phyloP scores from a whole-genome alignment of 1,140 invertebrate genomes.

The Propsilocerus akamusi region DNA sequence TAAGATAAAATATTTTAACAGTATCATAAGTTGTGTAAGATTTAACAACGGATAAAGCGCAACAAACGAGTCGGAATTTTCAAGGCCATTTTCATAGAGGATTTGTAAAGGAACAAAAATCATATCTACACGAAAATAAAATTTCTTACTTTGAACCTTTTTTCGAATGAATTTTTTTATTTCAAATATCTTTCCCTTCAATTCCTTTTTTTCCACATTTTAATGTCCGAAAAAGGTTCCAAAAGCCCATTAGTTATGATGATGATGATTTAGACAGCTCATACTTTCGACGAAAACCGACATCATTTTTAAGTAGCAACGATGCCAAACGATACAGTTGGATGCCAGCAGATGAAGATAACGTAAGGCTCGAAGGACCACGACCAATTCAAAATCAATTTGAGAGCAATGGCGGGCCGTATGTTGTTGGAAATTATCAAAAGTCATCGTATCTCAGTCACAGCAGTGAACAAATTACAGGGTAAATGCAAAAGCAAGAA shows the following conservation, averaged over 20 bases:
- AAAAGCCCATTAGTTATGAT: slow-evolving; percentile 15
- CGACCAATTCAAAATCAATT: not conserved
- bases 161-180: not conserved
- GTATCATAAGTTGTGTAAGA: too few species aligned
- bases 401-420: slow-evolving; percentile 5
- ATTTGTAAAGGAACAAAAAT: too few species aligned
- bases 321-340: slow-evolving; percentile 57
- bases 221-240: not conserved
- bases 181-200: not conserved
- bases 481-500: slow-evolving; percentile 7
- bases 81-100: too few species aligned
- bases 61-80: too few species aligned
- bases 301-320: slow-evolving; percentile 37
- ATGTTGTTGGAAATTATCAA: slow-evolving; percentile 7
- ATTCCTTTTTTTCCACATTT: not conserved
- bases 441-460: slow-evolving; percentile 18
- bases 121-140: too few species aligned
- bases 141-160: too few species aligned
- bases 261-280: slow-evolving; percentile 52
- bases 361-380: slow-evolving; percentile 17
- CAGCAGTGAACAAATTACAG: slow-evolving; percentile 21
- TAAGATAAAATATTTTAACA: too few species aligned
- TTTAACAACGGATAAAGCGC: too few species aligned
- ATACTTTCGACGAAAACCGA: slow-evolving; percentile 55
- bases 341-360: slow-evolving; percentile 55